Evolutionary conservation across 2,113 vertebrate species (phyloP), one percentile per base, ranked within the genome.

Genomic region (Trogon melanurus): DNA sequence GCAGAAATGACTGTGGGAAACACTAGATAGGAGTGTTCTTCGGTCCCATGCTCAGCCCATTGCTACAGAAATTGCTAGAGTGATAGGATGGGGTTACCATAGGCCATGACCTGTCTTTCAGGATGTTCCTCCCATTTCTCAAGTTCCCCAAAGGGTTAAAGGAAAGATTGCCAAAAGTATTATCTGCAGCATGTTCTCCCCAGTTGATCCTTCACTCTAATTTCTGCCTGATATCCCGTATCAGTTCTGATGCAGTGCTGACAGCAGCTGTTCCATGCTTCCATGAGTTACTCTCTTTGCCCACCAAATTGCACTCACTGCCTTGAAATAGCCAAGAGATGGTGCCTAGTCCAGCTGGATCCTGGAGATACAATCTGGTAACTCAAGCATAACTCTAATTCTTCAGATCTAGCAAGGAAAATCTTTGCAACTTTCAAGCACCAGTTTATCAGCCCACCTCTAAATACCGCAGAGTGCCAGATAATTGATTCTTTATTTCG

Each of bases 241-340:
- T 60, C 86, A 80, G 25, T 83, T 85, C 51, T 61, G 85, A 72
- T 72, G 45, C 79, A 65, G 45, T 79, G 85, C 85, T 85, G 58
- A 50, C 25, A 73, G 74, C 88, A 96, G 88, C 83, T 88, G 62
- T 79, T 69, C 58, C 45, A 91, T 71, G 17, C 67, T 94, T 93
- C 79, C 30, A 26, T 54, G 41, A 88, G 74, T 79, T 93, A 27
- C 62, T 88, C 82, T 91, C 56, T 80, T 86, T 88, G 58, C 74
- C 82, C 62, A 73, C 54, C 78, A 62, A 80, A 66, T 3, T 85
- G 66, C 66, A 60, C 75, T 75, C 30, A 10, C 21, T 94, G 64
- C 85, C 72, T 80, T 76, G 91, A 70, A 88, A 78, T 91, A 60
- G 41, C 86, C 44, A 66, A 72, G 81, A 65, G 53, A 45, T 2